Percentiles rank a stretch among this genome's conserved stretches.
These are phyloP conservation scores for Cottus gobio DNA, from an alignment of 2,113 vertebrate genomes.

Conservation along the genomic window DNA sequence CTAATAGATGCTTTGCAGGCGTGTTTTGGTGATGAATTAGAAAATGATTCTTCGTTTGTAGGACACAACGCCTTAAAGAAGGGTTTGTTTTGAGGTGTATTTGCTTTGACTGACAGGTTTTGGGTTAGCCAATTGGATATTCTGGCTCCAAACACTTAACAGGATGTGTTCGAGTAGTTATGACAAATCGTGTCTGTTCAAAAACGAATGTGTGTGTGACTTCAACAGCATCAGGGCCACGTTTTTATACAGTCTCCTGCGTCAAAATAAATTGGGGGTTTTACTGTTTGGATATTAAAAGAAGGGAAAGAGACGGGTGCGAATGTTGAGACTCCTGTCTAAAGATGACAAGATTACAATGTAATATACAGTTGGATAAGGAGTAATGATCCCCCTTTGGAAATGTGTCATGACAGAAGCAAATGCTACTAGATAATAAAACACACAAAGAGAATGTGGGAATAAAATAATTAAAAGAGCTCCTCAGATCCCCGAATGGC, in stretches of 20 bases:
- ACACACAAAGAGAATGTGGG: background rate
- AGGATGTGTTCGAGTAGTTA: background rate
- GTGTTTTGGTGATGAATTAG: background rate
- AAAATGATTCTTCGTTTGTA: background rate
- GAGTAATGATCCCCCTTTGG: conserved; percentile 29
- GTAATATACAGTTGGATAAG: conserved; percentile 21
- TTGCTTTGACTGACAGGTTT: conserved; percentile 3
- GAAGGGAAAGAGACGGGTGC: background rate
- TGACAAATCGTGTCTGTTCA: background rate
- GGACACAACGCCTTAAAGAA: background rate
- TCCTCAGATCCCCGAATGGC: background rate
- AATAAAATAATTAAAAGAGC: conserved; percentile 6
- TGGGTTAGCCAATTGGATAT: conserved; percentile 3
- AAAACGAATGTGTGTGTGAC: background rate
- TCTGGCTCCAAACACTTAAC: background rate
- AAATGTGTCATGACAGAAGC: conserved; percentile 16
- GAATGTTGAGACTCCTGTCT: conserved; percentile 20
- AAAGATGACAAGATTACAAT: conserved; percentile 41
- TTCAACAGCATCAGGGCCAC: background rate
- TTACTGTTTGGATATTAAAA: background rate
- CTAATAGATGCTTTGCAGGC: background rate
- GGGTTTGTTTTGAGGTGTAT: background rate
- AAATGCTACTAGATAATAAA: conserved; percentile 21
- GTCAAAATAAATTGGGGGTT: conserved; percentile 2
- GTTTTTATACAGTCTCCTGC: background rate